Conservation (phyloP, 2,113 vertebrate species). For the Amazona vittata region DNA sequence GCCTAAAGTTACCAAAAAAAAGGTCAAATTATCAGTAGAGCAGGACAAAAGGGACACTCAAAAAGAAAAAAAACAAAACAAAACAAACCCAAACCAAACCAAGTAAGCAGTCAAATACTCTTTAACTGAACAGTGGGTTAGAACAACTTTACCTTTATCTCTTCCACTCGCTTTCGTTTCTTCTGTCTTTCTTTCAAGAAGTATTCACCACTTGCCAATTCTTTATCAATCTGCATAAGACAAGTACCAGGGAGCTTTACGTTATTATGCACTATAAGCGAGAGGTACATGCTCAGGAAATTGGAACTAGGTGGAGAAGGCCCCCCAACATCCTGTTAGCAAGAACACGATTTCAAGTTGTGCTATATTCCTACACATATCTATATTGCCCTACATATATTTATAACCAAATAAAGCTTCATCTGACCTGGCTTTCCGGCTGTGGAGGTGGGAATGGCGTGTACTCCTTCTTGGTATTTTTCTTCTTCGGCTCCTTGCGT, state of each 20-base stretch:
- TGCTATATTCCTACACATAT: not conserved
- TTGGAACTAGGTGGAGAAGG: not conserved
- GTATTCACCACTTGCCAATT: conserved; percentile 93
- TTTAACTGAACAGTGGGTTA: not conserved
- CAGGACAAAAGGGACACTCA: not conserved
- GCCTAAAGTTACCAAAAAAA: conserved; percentile 74
- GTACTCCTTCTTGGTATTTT: conserved; percentile 90
- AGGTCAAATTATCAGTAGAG: not conserved
- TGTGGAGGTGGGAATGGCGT: conserved; percentile 94
- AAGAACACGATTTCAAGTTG: not conserved
- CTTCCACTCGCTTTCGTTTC: conserved; percentile 86
- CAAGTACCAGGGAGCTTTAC: not conserved
- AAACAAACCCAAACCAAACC: not conserved
- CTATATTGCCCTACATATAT: too few relatives aligned
- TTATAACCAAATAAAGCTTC: not conserved
- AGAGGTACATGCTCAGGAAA: not conserved
- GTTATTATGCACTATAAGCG: not conserved
- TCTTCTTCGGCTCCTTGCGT: conserved; percentile 91
- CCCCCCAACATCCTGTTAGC: not conserved
- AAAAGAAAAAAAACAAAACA: not conserved
- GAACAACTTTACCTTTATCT: conserved; percentile 84
- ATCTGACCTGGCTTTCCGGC: conserved; percentile 91
- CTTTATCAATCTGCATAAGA: conserved; percentile 85
- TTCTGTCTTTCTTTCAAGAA: conserved; percentile 92
- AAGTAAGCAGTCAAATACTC: not conserved